Evolutionary conservation across 2,888 invertebrate species (phyloP).

Genomic region (Nomada ferruginata): DNA sequence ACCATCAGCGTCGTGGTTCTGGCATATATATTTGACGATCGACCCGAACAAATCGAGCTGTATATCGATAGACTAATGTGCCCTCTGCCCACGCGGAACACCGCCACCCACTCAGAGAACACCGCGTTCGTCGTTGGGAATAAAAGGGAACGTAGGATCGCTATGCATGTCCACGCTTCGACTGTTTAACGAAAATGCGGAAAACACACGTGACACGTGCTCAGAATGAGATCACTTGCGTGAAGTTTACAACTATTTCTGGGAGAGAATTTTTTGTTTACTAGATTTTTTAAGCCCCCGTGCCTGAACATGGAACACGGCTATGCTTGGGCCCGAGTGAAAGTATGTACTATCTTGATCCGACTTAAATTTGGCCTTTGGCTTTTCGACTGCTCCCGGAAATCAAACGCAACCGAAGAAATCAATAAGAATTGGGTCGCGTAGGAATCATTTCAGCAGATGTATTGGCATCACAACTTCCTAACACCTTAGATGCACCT

Average conservation of each 20-base stretch:
- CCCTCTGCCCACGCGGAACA: conserved; percentile 53
- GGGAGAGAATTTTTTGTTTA: too few relatives aligned
- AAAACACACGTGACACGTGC: conserved; percentile 17
- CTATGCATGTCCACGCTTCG: conserved; percentile 5
- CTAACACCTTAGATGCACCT: conserved; percentile 40
- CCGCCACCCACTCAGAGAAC: conserved; percentile 49
- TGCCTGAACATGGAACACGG: background rate
- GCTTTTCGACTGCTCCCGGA: too few relatives aligned
- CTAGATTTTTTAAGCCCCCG: background rate
- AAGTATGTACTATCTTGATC: background rate
- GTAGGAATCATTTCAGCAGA: background rate
- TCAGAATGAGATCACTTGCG: background rate
- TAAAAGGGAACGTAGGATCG: conserved; percentile 21
- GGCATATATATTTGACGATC: conserved; percentile 60
- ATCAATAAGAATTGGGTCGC: background rate
- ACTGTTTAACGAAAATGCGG: conserved; percentile 24
- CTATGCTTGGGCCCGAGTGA: background rate
- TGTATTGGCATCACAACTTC: conserved; percentile 14
- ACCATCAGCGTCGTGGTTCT: conserved; percentile 55
- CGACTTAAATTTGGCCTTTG: too few relatives aligned
- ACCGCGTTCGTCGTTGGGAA: background rate
- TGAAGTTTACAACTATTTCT: too few relatives aligned
- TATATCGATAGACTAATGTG: conserved; percentile 63
- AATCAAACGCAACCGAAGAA: too few relatives aligned
- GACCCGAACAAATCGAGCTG: conserved; percentile 57